Conservation (phyloP, 2,113 vertebrate species). For the Sterna hirundo region DNA sequence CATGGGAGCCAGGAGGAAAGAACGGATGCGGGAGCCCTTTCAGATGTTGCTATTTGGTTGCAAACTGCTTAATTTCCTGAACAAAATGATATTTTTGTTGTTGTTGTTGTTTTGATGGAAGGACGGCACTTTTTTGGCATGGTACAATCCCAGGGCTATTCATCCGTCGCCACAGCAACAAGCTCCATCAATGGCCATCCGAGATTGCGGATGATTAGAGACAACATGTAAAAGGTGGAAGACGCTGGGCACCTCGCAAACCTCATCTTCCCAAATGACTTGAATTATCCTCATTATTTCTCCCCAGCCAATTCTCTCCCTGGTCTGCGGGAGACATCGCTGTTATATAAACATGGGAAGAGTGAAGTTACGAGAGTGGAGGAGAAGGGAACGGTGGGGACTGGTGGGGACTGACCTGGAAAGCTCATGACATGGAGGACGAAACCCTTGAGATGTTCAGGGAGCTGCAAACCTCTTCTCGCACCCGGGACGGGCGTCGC, state of each 20-base stretch:
- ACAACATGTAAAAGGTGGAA: slow-evolving; percentile 53
- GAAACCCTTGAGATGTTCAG: background rate
- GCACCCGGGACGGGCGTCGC: fast-evolving
- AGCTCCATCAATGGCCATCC: slow-evolving; percentile 62
- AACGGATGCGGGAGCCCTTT: slow-evolving; percentile 21
- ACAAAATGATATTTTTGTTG: slow-evolving; percentile 55
- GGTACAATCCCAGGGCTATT: slow-evolving; percentile 60
- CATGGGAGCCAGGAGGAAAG: background rate
- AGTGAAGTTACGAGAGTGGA: slow-evolving; percentile 9
- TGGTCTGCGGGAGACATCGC: background rate
- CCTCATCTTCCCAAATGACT: slow-evolving; percentile 66
- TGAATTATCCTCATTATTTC: slow-evolving; percentile 71
- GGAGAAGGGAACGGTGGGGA: background rate
- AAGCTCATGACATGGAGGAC: slow-evolving; percentile 20
- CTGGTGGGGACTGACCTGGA: slow-evolving; percentile 40
- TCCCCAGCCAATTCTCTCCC: slow-evolving; percentile 38
- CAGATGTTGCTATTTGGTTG: slow-evolving; percentile 53
- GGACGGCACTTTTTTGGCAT: slow-evolving; percentile 57
- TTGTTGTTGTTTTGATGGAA: slow-evolving; percentile 58
- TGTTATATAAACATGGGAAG: slow-evolving; percentile 64
- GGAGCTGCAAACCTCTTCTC: background rate
- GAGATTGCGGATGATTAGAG: slow-evolving; percentile 69
- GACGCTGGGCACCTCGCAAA: slow-evolving; percentile 42
- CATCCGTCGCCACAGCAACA: slow-evolving; percentile 68
- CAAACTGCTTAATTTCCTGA: slow-evolving; percentile 69